Evolutionary conservation across 2,888 invertebrate genomes (phyloP).

Genomic region (Cordilura impudica): DNA sequence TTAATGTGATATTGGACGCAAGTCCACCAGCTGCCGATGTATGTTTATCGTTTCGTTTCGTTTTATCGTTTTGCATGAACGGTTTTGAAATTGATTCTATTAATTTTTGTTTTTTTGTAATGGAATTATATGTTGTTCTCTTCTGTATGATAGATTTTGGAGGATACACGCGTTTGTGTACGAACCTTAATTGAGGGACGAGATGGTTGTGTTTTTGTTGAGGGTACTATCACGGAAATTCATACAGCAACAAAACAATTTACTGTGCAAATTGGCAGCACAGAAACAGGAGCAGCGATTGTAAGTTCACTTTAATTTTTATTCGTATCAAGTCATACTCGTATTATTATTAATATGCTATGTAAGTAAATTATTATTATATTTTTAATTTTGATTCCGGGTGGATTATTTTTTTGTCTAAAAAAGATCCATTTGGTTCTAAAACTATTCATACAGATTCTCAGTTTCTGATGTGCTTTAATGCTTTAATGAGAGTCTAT

Average conservation of each 20-base stretch:
- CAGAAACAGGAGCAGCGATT: slow-evolving; percentile 39
- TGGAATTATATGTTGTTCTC: background rate
- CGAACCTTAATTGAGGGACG: slow-evolving; percentile 82
- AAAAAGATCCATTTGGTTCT: too few relatives aligned
- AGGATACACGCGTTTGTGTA: slow-evolving; percentile 90
- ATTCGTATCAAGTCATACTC: too few relatives aligned
- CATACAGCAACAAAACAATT: slow-evolving; percentile 84
- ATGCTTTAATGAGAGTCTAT: too few relatives aligned
- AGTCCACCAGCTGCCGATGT: slow-evolving; percentile 92
- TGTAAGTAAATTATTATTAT: too few relatives aligned
- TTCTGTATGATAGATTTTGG: slow-evolving; percentile 81
- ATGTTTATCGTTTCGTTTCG: slow-evolving; percentile 60
- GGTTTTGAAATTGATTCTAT: slow-evolving; percentile 22
- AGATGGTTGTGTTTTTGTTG: slow-evolving; percentile 88
- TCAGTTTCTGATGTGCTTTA: too few relatives aligned
- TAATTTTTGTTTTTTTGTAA: slow-evolving; percentile 13
- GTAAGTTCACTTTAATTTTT: too few relatives aligned
- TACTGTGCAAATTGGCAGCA: slow-evolving; percentile 80
- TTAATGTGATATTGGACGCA: slow-evolving; percentile 94
- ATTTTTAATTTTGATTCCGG: too few relatives aligned
- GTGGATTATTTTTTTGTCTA: too few relatives aligned
- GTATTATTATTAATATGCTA: too few relatives aligned
- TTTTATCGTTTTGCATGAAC: slow-evolving; percentile 8
- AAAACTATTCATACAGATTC: too few relatives aligned
- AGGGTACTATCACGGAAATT: slow-evolving; percentile 88